Evolutionary conservation across 2,113 vertebrate genomes (phyloP).

Genomic region (Lota lota): DNA sequence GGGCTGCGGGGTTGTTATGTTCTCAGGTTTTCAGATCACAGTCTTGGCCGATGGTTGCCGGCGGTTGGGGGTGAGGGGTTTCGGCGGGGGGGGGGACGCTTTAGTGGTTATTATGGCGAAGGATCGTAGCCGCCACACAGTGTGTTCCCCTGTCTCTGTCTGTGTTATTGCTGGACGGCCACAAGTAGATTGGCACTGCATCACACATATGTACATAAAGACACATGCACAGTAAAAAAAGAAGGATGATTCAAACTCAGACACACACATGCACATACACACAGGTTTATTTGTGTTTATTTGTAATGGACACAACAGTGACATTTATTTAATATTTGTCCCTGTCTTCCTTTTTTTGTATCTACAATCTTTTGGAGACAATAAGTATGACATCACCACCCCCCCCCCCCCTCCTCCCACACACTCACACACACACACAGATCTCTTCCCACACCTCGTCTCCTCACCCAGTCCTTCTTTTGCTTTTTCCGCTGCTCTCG

Average conservation of each 20-base stretch:
- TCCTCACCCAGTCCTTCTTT: constrained; percentile 17
- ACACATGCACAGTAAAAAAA: no score
- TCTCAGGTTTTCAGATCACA: constrained; percentile 78
- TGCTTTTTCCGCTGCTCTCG: constrained; percentile 82
- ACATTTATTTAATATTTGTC: no score
- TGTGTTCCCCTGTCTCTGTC: no score
- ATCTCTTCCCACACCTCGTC: constrained; percentile 63
- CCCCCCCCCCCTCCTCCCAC: constrained; percentile 37
- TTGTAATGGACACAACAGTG: no score
- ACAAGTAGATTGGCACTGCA: no score
- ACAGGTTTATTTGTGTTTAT: no score
- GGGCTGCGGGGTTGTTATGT: constrained; percentile 27
- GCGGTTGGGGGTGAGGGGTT: constrained; percentile 69
- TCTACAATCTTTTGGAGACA: no score
- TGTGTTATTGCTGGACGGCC: constrained; percentile 83
- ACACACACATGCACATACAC: constrained; percentile 59
- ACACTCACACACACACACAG: constrained; percentile 71
- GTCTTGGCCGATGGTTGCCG: constrained; percentile 82
- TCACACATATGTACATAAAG: no score
- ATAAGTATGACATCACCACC: background rate
- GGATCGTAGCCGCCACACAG: constrained; percentile 73
- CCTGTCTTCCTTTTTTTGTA: no score
- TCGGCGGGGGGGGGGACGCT: constrained; percentile 30
- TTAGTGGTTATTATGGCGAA: constrained; percentile 78
- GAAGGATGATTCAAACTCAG: no score